These are phyloP conservation scores for Carlito syrichta DNA, from an alignment of 2,113 vertebrate genomes.

Conservation along the genomic window DNA sequence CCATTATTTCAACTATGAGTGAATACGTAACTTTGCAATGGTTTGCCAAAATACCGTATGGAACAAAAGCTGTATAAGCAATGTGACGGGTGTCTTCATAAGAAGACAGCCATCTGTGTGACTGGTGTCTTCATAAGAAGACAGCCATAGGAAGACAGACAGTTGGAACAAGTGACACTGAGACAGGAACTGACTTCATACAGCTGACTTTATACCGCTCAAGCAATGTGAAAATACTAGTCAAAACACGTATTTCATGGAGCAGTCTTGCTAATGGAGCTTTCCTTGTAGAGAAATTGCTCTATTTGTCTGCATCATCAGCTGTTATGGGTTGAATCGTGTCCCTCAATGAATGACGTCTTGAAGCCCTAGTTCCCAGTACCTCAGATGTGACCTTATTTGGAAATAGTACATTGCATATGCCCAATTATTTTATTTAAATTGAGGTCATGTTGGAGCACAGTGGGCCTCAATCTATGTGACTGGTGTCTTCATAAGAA, in stretches of 20 bases:
- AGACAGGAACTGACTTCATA: too few relatives aligned
- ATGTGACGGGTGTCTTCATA: too few relatives aligned
- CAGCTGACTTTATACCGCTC: too few relatives aligned
- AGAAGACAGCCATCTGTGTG: too few relatives aligned
- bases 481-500: not conserved
- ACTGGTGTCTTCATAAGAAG: not conserved
- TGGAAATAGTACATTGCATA: not conserved
- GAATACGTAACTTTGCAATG: not conserved
- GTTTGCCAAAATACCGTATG: not conserved
- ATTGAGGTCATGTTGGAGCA: not conserved
- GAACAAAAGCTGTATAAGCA: not conserved
- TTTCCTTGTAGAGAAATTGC: not conserved
- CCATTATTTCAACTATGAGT: not conserved
- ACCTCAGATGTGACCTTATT: not conserved
- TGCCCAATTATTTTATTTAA: too few relatives aligned
- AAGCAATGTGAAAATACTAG: not conserved
- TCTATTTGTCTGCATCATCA: not conserved
- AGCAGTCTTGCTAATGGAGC: not conserved
- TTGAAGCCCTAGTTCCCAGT: not conserved
- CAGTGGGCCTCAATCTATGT: not conserved
- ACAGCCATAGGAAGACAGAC: not conserved
- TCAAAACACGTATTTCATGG: not conserved
- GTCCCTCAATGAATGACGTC: not conserved
- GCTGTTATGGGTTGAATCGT: not conserved
- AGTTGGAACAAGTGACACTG: accelerated